Evolutionary conservation across 1,140 invertebrate species (phyloP).

Genomic region (Tenebrio molitor): DNA sequence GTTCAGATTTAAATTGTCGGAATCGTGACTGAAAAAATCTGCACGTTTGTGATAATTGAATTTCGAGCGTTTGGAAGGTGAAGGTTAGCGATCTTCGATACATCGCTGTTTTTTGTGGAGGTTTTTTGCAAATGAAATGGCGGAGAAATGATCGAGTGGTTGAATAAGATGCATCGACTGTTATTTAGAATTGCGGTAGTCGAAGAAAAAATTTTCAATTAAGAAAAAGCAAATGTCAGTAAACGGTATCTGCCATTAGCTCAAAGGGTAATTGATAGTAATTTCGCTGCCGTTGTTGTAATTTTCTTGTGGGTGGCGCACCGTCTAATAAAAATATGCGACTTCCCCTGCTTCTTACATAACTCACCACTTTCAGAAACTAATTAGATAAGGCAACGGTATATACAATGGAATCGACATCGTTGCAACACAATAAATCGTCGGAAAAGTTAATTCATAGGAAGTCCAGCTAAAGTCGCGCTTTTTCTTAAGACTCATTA

Average conservation of each 20-base stretch:
- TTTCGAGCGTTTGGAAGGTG: too few relatives aligned
- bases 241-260: slow-evolving; percentile 30
- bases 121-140: too few relatives aligned
- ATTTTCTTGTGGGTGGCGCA: slow-evolving; percentile 30
- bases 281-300: slow-evolving; percentile 7
- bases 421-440: slow-evolving; percentile 30
- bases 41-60: slow-evolving; percentile 17
- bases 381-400: slow-evolving; percentile 34
- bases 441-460: slow-evolving; percentile 26
- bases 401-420: slow-evolving; percentile 35
- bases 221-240: slow-evolving; percentile 33
- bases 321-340: slow-evolving; percentile 7
- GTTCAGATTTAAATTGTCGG: slow-evolving; percentile 10
- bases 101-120: too few relatives aligned
- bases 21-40: slow-evolving; percentile 25
- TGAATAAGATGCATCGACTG: background rate
- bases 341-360: slow-evolving; percentile 32
- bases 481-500: slow-evolving; percentile 30
- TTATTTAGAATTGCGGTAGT: slow-evolving; percentile 1
- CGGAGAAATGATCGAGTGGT: too few relatives aligned
- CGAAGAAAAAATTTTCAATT: slow-evolving; percentile 11
- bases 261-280: slow-evolving; percentile 38
- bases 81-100: too few relatives aligned
- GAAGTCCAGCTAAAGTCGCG: slow-evolving; percentile 7
- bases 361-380: slow-evolving; percentile 36